Evolutionary conservation across 2,797 vertebrate species (phyloP).

Genomic region (Myotis pilosus): DNA sequence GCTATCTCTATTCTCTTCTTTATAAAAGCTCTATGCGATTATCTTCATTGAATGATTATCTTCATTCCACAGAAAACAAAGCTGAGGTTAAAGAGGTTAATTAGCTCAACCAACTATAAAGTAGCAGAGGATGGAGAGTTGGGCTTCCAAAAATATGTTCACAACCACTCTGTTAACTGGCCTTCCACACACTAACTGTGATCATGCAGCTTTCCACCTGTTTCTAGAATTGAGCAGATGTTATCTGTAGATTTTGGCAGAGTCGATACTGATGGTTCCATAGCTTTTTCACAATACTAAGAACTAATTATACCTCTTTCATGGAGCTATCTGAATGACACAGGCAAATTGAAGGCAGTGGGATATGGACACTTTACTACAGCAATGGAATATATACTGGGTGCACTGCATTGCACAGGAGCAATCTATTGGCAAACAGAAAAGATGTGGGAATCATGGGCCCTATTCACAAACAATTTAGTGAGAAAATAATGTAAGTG

Average conservation of each 20-base stretch:
- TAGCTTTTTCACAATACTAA: not conserved
- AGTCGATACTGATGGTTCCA: not conserved
- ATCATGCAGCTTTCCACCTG: not conserved
- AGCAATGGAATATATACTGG: not conserved
- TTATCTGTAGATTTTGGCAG: not conserved
- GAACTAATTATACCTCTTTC: not conserved
- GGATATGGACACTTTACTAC: not conserved
- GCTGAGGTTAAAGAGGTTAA: not conserved
- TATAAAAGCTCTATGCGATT: not conserved
- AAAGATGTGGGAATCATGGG: not conserved
- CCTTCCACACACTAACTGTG: not conserved
- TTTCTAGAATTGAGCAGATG: not conserved
- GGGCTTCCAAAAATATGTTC: not conserved
- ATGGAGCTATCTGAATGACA: not conserved
- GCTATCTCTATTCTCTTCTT: not conserved
- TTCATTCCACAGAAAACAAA: conserved; percentile 9
- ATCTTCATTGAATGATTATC: not conserved
- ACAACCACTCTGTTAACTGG: not conserved
- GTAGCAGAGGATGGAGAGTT: not conserved
- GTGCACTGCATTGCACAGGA: not conserved
- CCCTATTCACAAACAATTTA: not conserved
- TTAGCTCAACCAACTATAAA: not conserved
- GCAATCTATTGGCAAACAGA: not conserved
- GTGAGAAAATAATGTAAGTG: not conserved
- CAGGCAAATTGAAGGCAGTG: not conserved